Percentiles rank a stretch among this genome's conserved stretches.
Conservation (phyloP, 2,797 vertebrate species). For the Silurus aristotelis region DNA sequence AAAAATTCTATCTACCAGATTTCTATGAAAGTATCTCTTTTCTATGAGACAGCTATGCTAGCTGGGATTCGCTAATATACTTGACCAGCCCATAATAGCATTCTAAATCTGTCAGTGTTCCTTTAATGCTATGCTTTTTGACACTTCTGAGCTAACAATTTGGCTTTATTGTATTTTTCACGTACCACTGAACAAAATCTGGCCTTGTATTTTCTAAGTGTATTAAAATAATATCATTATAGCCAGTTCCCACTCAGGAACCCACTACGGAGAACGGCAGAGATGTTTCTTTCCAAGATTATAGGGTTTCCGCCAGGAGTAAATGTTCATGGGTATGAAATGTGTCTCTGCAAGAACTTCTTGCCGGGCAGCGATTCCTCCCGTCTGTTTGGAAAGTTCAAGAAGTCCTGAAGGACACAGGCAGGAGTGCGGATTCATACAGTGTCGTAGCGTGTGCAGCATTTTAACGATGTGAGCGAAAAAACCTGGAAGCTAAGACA, state of each 20-base stretch:
- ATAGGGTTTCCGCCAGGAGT: neutral
- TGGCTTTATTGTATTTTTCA: neutral
- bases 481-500: neutral
- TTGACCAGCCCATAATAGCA: neutral
- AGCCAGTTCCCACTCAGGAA: neutral
- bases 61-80: neutral
- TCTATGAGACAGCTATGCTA: too few species aligned
- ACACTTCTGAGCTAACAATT: too few species aligned
- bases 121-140: too few species aligned
- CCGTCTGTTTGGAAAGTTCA: slow-evolving; percentile 14
- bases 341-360: neutral
- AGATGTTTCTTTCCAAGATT: neutral
- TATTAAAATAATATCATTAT: neutral
- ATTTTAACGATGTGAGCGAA: slow-evolving; percentile 4
- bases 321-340: slow-evolving; percentile 4
- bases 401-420: slow-evolving; percentile 13
- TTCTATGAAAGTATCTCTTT: too few species aligned
- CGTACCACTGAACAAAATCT: neutral
- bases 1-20: too few species aligned
- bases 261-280: neutral
- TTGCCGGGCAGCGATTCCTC: neutral
- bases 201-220: neutral
- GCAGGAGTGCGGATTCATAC: slow-evolving; percentile 17
- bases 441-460: neutral
- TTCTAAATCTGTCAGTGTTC: neutral